These are phyloP conservation scores for Oedothorax gibbosus DNA, from an alignment of 1,140 invertebrate genomes.

Conservation along the genomic window DNA sequence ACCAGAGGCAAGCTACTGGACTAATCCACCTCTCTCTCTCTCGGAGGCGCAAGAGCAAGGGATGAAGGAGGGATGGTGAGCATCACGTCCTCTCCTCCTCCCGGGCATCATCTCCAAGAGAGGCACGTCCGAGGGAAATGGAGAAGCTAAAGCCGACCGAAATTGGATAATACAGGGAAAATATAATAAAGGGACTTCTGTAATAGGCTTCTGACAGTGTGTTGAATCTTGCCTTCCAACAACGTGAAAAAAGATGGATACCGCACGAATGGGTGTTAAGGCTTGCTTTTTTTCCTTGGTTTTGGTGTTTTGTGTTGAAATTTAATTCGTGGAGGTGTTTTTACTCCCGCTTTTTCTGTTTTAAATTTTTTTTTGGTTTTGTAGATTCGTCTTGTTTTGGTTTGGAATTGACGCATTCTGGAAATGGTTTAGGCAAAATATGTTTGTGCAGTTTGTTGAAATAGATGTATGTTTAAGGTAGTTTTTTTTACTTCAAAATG, in stretches of 20 bases:
- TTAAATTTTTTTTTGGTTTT: too few relatives aligned
- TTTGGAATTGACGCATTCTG: too few relatives aligned
- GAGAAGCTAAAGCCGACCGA: slow-evolving; percentile 60
- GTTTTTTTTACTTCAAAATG: too few relatives aligned
- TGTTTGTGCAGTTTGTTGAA: too few relatives aligned
- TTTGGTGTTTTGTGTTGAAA: slow-evolving; percentile 31
- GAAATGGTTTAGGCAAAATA: too few relatives aligned
- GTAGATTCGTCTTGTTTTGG: too few relatives aligned
- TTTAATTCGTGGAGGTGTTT: slow-evolving; percentile 12
- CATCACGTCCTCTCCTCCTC: slow-evolving; percentile 49
- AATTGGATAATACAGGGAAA: slow-evolving; percentile 62
- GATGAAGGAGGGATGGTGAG: slow-evolving; percentile 39
- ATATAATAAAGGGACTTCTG: slow-evolving; percentile 60
- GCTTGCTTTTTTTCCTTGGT: slow-evolving; percentile 5
- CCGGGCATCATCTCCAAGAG: slow-evolving; percentile 53
- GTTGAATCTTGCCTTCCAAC: slow-evolving; percentile 29
- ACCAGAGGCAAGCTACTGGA: slow-evolving; percentile 35
- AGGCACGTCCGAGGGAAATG: slow-evolving; percentile 59
- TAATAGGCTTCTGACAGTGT: slow-evolving; percentile 61
- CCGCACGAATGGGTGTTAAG: slow-evolving; percentile 27
- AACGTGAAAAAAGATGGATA: slow-evolving; percentile 3
- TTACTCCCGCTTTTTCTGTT: too few relatives aligned
- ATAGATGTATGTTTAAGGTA: too few relatives aligned
- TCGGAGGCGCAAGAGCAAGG: slow-evolving; percentile 22
- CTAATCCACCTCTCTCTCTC: slow-evolving; percentile 19